Evolutionary conservation across 2,888 invertebrate species (phyloP), one percentile per base, ranked within the genome.

Genomic region (Lumbricus terrestris): DNA sequence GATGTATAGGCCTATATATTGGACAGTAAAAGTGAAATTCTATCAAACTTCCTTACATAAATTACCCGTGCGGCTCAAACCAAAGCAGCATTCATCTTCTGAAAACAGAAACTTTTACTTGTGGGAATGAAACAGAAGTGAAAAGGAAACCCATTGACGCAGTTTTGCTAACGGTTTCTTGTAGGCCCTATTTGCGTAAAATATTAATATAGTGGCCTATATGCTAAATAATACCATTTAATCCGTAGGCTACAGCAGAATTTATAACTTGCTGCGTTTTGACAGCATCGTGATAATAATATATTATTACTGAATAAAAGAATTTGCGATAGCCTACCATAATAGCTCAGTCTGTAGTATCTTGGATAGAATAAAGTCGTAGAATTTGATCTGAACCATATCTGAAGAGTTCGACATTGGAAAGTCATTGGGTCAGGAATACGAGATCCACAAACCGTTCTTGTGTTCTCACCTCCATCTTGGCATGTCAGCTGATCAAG

Each of bases 321-420:
- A n/a, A n/a, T n/a, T n/a, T n/a, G n/a, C n/a, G n/a, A n/a, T n/a
- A n/a, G n/a, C n/a, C n/a, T n/a, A n/a, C n/a, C n/a, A n/a, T n/a
- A n/a, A n/a, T n/a, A n/a, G n/a, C 35, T 35, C 15, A 85, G 34
- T 33, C 35, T 85, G 85, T 23, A 85, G 37, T 85, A 23, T 85
- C 85, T 85, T 85, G 85, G 85, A 35, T 34, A 13, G 35, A 85
- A 85, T 23, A 35, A 37, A 85, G 34, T 37, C 37, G 85, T 35
- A 8, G 85, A 16, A 37, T 85, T 85, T 37, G 85, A 85, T 85
- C 16, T 85, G 85, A 85, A 85, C 85, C 85, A 85, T 35, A 85
- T 85, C 34, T 37, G 85, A 34, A 85, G 34, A 18, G 35, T 23
- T 85, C 37, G 34, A 37, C 85, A 85, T 34, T 85, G 15, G 85